Evolutionary conservation across 2,113 vertebrate genomes (phyloP).

Genomic region (Nycticorax nycticorax): DNA sequence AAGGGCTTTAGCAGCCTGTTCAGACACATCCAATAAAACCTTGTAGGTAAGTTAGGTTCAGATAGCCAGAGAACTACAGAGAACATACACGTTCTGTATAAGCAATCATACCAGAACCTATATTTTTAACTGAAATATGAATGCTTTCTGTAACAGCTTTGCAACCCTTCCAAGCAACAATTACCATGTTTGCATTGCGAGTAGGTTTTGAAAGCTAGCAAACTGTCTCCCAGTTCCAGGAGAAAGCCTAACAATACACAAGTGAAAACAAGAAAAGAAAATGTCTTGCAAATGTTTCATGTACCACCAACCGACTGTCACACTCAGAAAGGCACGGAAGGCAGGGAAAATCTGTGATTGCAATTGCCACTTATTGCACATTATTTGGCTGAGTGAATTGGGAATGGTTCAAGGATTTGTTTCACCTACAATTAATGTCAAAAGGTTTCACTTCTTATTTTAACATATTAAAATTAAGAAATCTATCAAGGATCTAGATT

Average conservation of each 20-base stretch:
- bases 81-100: neutral
- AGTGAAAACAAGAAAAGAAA: neutral
- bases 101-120: neutral
- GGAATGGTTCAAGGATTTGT: neutral
- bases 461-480: neutral
- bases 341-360: neutral
- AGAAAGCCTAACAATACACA: neutral
- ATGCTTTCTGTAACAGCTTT: neutral
- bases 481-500: neutral
- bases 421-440: neutral
- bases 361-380: neutral
- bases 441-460: neutral
- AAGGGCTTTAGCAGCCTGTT: neutral
- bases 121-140: neutral
- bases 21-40: neutral
- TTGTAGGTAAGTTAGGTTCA: neutral
- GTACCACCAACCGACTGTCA: neutral
- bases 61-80: neutral
- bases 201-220: neutral
- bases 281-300: neutral
- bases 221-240: neutral
- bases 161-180: neutral
- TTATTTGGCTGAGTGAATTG: neutral
- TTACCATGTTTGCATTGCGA: neutral
- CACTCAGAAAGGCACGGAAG: neutral